Percentiles rank a stretch among this genome's conserved stretches.
phyloP scores from a whole-genome alignment of 2,888 invertebrate genomes.

The Ctena decussata region DNA sequence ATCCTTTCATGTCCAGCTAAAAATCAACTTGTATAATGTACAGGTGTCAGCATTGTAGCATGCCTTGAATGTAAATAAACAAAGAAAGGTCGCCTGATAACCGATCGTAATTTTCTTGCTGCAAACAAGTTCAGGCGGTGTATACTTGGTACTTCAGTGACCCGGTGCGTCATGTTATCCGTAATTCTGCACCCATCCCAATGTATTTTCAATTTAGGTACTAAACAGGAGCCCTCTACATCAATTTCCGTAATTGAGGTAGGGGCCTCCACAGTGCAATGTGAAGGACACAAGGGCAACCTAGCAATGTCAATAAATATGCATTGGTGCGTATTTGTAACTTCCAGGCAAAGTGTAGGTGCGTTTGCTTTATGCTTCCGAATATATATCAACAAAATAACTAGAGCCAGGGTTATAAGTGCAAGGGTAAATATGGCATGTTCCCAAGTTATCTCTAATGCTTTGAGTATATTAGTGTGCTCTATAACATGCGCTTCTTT shows the following conservation, averaged over 20 bases:
- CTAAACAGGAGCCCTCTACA: not conserved
- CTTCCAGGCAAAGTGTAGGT: not conserved
- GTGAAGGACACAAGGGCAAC: not conserved
- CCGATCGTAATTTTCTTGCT: not conserved
- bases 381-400: not conserved
- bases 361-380: not conserved
- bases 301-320: not conserved
- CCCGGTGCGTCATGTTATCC: not conserved
- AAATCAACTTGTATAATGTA: not conserved
- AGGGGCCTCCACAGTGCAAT: not conserved
- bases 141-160: not conserved
- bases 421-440: not conserved
- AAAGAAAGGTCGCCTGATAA: not conserved
- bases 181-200: not conserved
- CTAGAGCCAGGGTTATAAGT: not conserved
- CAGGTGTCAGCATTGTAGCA: not conserved
- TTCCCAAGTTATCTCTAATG: not conserved
- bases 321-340: not conserved
- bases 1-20: not conserved
- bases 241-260: not conserved
- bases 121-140: not conserved
- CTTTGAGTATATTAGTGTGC: not conserved
- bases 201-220: not conserved
- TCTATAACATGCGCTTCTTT: not conserved
- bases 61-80: not conserved